Base-by-base conservation (phyloP, 2,113 vertebrate species). In the Gila orcuttii region DNA sequence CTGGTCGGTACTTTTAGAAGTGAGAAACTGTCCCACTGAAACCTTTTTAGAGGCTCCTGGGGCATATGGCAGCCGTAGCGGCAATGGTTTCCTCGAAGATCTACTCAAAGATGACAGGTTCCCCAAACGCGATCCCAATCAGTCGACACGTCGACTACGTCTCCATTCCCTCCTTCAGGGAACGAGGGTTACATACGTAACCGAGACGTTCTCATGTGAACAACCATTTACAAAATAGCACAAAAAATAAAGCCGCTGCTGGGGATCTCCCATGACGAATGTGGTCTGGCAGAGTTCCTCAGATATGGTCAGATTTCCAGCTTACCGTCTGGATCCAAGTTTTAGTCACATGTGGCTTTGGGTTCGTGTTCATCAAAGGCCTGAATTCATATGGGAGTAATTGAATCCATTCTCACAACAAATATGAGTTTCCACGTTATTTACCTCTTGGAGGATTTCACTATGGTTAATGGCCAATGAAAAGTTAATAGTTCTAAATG, bases 401-500 rank as follows among this genome's bases (percentile, higher is more conserved):
- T 88, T 88, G 71, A 68, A 66, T 86, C 82, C 45, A 82, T 88
- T 91, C 82, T 84, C 84, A 86, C 50, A 88, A 62, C 59, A 91
- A 91, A 90, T 82, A 90, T 0, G 45, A 77, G 3, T 79, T 45
- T 76, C 47, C 42, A 82, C 86, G 79, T 90, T 89, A 91, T 88
- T 89, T 80, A 80, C 68, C 83, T 85, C 42, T 79, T 55, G 9
- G 42, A 60, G 71, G 60, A 85, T 45, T 86, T 86, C 84, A 73
- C 71, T 64, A 75, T 19, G 23, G 79, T 82, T 87, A 60, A 88
- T 42, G 2, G 62, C 25, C 59, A 42, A 31, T 68, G 31, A 33
- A 33, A 68, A 9, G 8, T 68, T 19, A 73, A 73, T 73, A 36
- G 9, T 36, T 71, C 66, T 69, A 36, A 71, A 6, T 39, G 33